Percentiles rank a stretch among this genome's conserved stretches.
phyloP scores from a whole-genome alignment of 2,888 invertebrate genomes.

The Empis livida region DNA sequence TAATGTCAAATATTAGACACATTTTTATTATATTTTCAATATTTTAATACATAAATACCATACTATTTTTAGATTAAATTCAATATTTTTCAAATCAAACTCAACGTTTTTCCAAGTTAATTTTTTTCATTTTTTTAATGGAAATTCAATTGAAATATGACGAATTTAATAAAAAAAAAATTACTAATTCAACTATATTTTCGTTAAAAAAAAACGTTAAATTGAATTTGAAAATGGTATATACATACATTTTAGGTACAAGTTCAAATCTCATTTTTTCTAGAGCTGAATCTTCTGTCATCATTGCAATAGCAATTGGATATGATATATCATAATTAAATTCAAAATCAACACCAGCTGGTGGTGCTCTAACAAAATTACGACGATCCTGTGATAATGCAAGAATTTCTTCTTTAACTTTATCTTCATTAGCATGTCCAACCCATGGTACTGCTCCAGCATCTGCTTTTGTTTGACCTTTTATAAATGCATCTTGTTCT shows the following conservation, averaged over 20 bases:
- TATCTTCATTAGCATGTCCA: conserved; percentile 87
- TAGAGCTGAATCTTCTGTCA: conserved; percentile 89
- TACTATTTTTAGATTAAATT: no score
- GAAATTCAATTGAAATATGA: no score
- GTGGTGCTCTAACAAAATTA: conserved; percentile 94
- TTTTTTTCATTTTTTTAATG: no score
- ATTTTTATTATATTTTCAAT: no score
- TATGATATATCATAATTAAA: conserved; percentile 90
- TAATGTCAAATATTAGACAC: no score
- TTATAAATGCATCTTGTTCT: conserved; percentile 92
- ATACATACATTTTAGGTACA: conserved; percentile 93
- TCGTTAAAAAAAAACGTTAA: no score
- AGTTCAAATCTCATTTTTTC: conserved; percentile 98
- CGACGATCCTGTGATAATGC: conserved; percentile 92
- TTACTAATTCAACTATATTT: no score
- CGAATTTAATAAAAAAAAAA: no score
- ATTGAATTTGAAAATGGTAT: no score
- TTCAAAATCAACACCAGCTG: conserved; percentile 86
- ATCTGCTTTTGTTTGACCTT: conserved; percentile 59
- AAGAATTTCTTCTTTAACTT: conserved; percentile 89
- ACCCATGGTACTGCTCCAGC: conserved; percentile 80
- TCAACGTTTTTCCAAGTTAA: no score
- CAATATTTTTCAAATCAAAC: no score
- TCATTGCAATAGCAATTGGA: conserved; percentile 87
- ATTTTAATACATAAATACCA: no score